These are phyloP conservation scores for Pionites leucogaster DNA, from an alignment of 2,113 vertebrate genomes.

Conservation along the genomic window DNA sequence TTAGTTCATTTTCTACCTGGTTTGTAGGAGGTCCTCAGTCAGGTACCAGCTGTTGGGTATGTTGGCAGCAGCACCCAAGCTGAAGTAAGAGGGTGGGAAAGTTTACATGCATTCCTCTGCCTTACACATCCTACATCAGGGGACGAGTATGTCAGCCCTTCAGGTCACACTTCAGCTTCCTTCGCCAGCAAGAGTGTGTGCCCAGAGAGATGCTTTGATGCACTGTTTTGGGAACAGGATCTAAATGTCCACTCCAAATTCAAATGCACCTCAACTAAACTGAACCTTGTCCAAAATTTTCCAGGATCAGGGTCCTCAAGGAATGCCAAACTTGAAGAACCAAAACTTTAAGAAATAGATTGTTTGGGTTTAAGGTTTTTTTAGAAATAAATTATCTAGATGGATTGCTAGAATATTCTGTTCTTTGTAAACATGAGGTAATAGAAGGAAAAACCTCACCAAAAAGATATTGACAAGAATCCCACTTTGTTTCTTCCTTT, in stretches of 20 bases:
- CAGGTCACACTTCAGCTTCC: background rate
- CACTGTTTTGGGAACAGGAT: background rate
- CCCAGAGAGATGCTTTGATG: background rate
- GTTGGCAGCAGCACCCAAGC: background rate
- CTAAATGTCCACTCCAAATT: background rate
- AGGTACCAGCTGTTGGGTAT: background rate
- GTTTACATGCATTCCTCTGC: background rate
- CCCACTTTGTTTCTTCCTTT: background rate
- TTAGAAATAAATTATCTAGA: background rate
- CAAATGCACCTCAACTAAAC: background rate
- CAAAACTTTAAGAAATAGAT: background rate
- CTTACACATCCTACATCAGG: background rate
- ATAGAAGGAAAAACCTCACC: background rate
- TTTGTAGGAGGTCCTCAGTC: background rate
- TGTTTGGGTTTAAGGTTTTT: background rate
- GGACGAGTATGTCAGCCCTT: fast-evolving
- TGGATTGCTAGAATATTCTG: background rate
- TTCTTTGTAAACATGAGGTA: background rate
- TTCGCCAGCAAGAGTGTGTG: background rate
- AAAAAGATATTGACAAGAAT: background rate
- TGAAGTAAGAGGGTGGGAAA: background rate
- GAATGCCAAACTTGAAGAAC: background rate
- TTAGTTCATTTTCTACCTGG: background rate
- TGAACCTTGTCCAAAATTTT: background rate
- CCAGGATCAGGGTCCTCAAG: background rate